A percentile compares a stretch with the other conserved stretches of the same genome.
These are phyloP conservation scores for Planiliza haematocheilus DNA, from an alignment of 2,113 vertebrate species.

Conservation along the genomic window DNA sequence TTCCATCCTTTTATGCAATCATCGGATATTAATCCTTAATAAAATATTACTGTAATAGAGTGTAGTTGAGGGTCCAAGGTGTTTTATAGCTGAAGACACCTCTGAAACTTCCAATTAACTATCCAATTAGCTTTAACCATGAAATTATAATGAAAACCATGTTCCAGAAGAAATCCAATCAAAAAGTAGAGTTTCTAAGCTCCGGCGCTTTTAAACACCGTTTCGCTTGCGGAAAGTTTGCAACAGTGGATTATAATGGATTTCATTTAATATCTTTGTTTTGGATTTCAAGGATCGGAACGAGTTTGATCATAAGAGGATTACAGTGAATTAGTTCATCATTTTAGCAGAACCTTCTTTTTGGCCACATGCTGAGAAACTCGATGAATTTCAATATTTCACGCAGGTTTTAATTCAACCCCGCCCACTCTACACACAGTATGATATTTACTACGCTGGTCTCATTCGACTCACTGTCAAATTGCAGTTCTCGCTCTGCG, in stretches of 20 bases:
- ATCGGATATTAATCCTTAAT: background rate
- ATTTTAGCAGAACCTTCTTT: slow-evolving; percentile 37
- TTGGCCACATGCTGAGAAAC: slow-evolving; percentile 6
- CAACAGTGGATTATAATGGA: slow-evolving; percentile 60
- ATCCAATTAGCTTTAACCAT: slow-evolving; percentile 39
- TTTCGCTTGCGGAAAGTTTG: slow-evolving; percentile 48
- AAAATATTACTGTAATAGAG: background rate
- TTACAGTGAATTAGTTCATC: slow-evolving; percentile 57
- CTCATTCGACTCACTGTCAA: slow-evolving; percentile 7
- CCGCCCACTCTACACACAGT: background rate
- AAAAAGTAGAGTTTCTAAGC: slow-evolving; percentile 26
- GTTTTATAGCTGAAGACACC: slow-evolving; percentile 18
- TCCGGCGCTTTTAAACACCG: background rate
- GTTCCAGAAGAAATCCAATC: slow-evolving; percentile 39
- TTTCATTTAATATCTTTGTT: slow-evolving; percentile 70
- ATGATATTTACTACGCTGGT: background rate
- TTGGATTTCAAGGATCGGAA: slow-evolving; percentile 59
- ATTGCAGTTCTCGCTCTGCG: background rate
- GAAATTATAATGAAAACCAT: slow-evolving; percentile 45
- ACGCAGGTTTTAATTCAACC: background rate
- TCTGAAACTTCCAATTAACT: slow-evolving; percentile 47
- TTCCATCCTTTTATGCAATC: slow-evolving; percentile 14
- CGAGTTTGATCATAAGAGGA: slow-evolving; percentile 62
- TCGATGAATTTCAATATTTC: slow-evolving; percentile 25
- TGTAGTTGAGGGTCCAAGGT: slow-evolving; percentile 1